Percentiles rank a stretch among this genome's conserved stretches.
These are phyloP conservation scores for Hoplias malabaricus DNA, from an alignment of 2,113 vertebrate genomes.

Conservation along the genomic window DNA sequence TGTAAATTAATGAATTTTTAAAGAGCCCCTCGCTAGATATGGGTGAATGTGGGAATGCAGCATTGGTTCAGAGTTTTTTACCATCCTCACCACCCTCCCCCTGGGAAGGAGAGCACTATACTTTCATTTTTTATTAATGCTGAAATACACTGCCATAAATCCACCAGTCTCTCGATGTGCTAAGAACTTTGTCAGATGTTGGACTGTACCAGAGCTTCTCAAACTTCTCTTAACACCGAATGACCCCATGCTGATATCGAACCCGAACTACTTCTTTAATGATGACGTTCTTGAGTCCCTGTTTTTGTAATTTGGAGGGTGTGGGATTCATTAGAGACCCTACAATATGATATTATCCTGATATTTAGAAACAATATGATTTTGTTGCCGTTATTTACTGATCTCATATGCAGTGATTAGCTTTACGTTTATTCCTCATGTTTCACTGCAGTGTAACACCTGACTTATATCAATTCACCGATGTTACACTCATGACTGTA, in stretches of 20 bases:
- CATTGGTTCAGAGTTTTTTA: constrained; percentile 67
- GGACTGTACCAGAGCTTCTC: constrained; percentile 11
- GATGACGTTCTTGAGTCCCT: background rate
- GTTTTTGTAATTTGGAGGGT: background rate
- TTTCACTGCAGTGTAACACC: too few species aligned
- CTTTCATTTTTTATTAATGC: constrained; percentile 77
- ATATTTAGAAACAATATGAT: background rate
- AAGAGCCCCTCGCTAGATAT: constrained; percentile 71
- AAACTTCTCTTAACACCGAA: background rate
- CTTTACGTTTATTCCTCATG: too few species aligned
- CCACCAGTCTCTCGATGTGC: constrained; percentile 27
- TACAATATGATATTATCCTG: background rate
- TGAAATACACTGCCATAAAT: constrained; percentile 63
- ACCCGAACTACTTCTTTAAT: background rate
- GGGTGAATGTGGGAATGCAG: constrained; percentile 72
- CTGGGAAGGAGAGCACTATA: constrained; percentile 64
- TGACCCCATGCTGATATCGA: background rate
- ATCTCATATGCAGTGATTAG: too few species aligned
- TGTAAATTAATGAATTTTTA: constrained; percentile 85
- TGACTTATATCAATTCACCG: too few species aligned
- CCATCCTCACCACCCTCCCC: constrained; percentile 53
- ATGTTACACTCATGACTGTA: too few species aligned
- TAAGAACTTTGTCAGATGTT: constrained; percentile 46
- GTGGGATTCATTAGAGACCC: background rate
- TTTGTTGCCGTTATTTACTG: too few species aligned